These are phyloP conservation scores for Callimorpha dominula DNA, from an alignment of 2,888 invertebrate genomes.

Conservation along the genomic window DNA sequence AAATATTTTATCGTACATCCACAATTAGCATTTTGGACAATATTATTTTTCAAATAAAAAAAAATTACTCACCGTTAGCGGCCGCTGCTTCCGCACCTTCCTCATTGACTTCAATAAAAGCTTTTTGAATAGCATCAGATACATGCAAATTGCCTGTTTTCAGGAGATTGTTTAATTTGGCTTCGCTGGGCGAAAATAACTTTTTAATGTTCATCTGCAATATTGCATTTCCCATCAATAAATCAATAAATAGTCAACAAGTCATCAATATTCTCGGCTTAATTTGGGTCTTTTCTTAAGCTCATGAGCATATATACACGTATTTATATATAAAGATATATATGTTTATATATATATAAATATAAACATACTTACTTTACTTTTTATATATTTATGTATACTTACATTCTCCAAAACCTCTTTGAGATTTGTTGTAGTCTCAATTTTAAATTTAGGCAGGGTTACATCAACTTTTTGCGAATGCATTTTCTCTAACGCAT, in stretches of 20 bases:
- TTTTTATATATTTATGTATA: background rate
- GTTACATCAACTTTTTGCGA: conserved; percentile 86
- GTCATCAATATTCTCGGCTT: background rate
- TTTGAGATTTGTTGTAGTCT: conserved; percentile 89
- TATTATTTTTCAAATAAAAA: background rate
- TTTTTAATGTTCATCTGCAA: conserved; percentile 62
- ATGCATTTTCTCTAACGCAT: conserved; percentile 74
- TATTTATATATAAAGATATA: no score
- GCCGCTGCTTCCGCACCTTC: conserved; percentile 95
- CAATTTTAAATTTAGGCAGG: conserved; percentile 93
- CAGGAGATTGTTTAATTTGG: conserved; percentile 89
- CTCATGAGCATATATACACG: background rate
- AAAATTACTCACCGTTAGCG: conserved; percentile 89
- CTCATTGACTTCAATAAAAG: conserved; percentile 94
- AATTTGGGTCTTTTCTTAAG: background rate
- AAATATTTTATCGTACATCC: background rate
- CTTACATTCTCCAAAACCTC: conserved; percentile 87
- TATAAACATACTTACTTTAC: no score
- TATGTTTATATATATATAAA: background rate
- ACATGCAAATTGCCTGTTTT: conserved; percentile 83
- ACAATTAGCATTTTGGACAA: background rate
- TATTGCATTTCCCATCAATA: background rate
- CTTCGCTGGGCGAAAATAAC: conserved; percentile 67
- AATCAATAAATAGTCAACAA: background rate
- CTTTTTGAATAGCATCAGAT: conserved; percentile 91